Evolutionary conservation across 1,140 invertebrate species (phyloP).

Genomic region (Tribolium madens): DNA sequence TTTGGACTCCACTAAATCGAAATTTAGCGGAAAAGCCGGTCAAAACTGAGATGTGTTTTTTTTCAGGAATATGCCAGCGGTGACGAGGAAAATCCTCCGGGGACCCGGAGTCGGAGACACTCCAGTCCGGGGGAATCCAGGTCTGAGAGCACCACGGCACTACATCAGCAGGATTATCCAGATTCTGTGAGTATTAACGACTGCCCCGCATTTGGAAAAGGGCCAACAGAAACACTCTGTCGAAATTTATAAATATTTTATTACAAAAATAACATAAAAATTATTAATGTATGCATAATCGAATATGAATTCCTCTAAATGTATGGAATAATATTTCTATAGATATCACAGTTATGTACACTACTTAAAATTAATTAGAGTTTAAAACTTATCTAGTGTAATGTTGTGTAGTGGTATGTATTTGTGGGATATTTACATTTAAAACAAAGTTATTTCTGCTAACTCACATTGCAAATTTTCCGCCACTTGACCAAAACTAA

Average conservation of each 20-base stretch:
- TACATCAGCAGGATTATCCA: slow-evolving; percentile 72
- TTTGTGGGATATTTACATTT: slow-evolving; percentile 2
- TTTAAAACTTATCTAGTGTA: slow-evolving; percentile 1
- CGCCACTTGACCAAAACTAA: no score
- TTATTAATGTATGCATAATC: background rate
- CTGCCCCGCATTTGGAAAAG: background rate
- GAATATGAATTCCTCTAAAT: slow-evolving; percentile 11
- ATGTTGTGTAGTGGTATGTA: slow-evolving; percentile 8
- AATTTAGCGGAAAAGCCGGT: background rate
- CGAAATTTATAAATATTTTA: slow-evolving; percentile 15
- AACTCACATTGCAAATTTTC: background rate
- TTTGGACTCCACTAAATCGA: background rate
- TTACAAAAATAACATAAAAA: slow-evolving; percentile 32
- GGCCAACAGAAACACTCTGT: no score
- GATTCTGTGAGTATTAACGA: slow-evolving; percentile 72
- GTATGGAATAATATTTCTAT: slow-evolving; percentile 5
- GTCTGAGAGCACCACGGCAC: slow-evolving; percentile 70
- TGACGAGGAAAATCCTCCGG: slow-evolving; percentile 72
- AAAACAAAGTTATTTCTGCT: background rate
- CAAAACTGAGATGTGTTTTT: background rate
- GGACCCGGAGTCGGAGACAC: slow-evolving; percentile 72
- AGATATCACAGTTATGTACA: slow-evolving; percentile 53
- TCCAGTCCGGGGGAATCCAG: slow-evolving; percentile 74
- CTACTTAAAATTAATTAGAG: slow-evolving; percentile 16
- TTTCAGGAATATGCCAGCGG: slow-evolving; percentile 68